Evolutionary conservation across 2,888 invertebrate species (phyloP), one percentile per base, ranked within the genome.

Genomic region (Panzeria rudis): DNA sequence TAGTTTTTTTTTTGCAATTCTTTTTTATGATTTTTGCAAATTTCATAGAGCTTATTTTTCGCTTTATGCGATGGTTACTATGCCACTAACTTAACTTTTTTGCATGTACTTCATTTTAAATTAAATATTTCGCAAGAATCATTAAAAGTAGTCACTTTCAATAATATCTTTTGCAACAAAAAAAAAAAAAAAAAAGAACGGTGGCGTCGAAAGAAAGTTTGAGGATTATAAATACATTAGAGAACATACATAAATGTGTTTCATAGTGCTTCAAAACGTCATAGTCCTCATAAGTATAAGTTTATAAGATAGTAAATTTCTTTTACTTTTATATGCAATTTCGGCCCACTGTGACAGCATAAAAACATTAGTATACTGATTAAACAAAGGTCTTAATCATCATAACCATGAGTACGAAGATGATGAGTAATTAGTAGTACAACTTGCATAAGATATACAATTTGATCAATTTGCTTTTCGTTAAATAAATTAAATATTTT

Each of bases 401-500:
- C 23, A 62, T 44, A n/a, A 73, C 50, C 38, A 35, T 50, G 35
- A 50, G 35, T 38, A 20, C 25, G 17, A 38, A 50, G 35, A n/a
- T 23, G 15, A 29, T 59, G 59, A 47, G 32, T 64, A 50, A 62
- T 62, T n/a, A 38, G 62, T 62, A 17, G 17, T 29, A 64, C 29
- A 41, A 41, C 8, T 54, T 3, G 35, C 29, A 50, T 11, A 59
- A n/a, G 15, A 56, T 41, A n/a, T 17, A 35, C 11, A 52, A 56
- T 54, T 75, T 54, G 6, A 76, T 23, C 17, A 61, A 61, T 54
- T 75, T 61, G 56, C 61, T 66, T 29, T 62, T 44, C 54, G 44
- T 23, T 25, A 75, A 68, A 68, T 69, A 54, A 69, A 75, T 68
- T 68, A 59, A 61, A 72, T 85, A 72, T 68, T 84, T 87, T 86